Evolutionary conservation across 2,113 vertebrate genomes (phyloP).

Genomic region (Cyprinodon brontotheroides): DNA sequence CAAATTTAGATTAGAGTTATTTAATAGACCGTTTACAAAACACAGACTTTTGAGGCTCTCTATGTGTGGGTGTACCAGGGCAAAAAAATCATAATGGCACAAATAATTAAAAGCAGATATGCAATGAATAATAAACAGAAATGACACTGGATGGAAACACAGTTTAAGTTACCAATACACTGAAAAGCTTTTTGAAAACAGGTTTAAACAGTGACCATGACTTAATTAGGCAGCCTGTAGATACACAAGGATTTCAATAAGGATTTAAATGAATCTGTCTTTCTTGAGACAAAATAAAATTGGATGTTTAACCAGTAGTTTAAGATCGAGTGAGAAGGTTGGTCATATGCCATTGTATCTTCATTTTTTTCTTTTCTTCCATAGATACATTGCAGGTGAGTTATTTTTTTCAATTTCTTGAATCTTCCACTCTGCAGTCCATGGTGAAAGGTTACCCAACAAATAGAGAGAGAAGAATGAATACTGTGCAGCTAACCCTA

Average conservation of each 20-base stretch:
- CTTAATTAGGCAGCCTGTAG: conserved; percentile 70
- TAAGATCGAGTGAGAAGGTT: conserved; percentile 52
- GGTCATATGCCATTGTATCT: conserved; percentile 57
- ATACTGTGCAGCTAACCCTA: conserved; percentile 36
- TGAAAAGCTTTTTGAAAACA: conserved; percentile 65
- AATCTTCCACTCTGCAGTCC: conserved; percentile 36
- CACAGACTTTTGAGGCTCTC: conserved; percentile 33
- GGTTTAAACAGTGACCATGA: conserved; percentile 64
- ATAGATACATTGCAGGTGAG: conserved; percentile 41
- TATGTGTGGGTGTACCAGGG: conserved; percentile 57
- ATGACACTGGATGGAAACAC: conserved; percentile 23
- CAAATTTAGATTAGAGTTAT: conserved; percentile 45
- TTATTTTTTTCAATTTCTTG: conserved; percentile 55
- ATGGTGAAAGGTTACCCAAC: conserved; percentile 13
- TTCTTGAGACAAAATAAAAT: conserved; percentile 60
- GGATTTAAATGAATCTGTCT: conserved; percentile 58
- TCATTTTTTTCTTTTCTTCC: conserved; percentile 61
- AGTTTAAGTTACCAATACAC: conserved; percentile 63
- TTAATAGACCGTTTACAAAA: conserved; percentile 44
- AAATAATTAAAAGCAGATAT: conserved; percentile 63
- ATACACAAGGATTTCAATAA: conserved; percentile 70
- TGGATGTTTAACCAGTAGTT: conserved; percentile 57
- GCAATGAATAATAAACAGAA: conserved; percentile 67
- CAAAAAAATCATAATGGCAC: conserved; percentile 63
- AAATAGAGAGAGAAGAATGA: conserved; percentile 35